Base-by-base conservation (phyloP, 2,113 vertebrate genomes). In the Marmota monax region DNA sequence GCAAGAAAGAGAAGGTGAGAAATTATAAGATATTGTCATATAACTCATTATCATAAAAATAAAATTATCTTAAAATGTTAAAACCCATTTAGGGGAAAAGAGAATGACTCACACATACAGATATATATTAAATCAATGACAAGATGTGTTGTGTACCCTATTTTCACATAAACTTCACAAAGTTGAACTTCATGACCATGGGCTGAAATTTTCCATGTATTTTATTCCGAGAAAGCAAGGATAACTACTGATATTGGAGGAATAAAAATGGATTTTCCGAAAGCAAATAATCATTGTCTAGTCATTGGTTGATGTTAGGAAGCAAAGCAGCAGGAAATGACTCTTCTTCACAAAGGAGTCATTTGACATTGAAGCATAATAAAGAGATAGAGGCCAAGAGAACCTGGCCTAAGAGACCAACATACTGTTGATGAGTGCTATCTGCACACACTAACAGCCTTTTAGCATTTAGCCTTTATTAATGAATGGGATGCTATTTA, bases 391-490 rank as follows among this genome's bases (percentile, higher is more conserved):
- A 78, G 14, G 6, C 14, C 69, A 65, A 39, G 12, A 61, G 67
- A 9, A 92, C 82, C 5, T 80, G 67, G 65, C 53, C 58, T 51
- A 48, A 29, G 65, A 90, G 53, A 84, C 58, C 56, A 48, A 34
- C 16, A 53, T 29, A 22, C n/a, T 56, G 3, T 27, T n/a, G 45
- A 39, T 85, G n/a, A 96, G 45, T 51, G 17, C 53, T 91, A 3
- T 84, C 23, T 72, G 37, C 39, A 73, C 32, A n/a, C 20, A 63
- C 27, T 32, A 67, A 48, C 13, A 84, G 39, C 45, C 53, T 82
- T 88, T 94, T 77, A 96, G 70, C 77, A 63, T 84, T 91, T 83
- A 93, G 20, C 14, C 22, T 83, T 96, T 92, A 93, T 91, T 72
- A 82, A 91, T 56, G 25, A 93, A 80, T 84, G 22, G 7, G 25